Evolutionary conservation across 2,113 vertebrate species (phyloP), one percentile per base, ranked within the genome.

Genomic region (Lepus europaeus): DNA sequence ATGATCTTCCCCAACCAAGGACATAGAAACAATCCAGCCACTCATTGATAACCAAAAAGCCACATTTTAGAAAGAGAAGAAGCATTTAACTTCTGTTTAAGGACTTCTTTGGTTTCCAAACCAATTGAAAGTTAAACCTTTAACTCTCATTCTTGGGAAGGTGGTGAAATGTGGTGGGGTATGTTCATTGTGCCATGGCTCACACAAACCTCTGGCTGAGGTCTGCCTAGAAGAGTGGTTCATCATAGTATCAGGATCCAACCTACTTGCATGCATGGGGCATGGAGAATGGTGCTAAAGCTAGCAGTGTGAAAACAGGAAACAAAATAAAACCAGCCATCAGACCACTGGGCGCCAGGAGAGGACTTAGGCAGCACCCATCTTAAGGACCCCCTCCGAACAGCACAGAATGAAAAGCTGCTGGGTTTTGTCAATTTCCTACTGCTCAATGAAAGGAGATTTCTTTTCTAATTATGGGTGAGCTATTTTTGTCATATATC

Each of bases 401-500:
- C 33, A 66, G 72, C 69, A 66, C 6, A 14, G 45, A 9, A 12
- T 45, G 95, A 73, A 86, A 93, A 84, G 78, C 74, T 89, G 45
- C 45, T 89, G 89, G 90, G n/a, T 84, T 91, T 89, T 89, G 76
- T 82, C 70, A 87, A 27, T 91, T 82, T 91, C 94, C 90, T 76
- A 36, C 69, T 87, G 83, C 94, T 96, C 93, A 91, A 85, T 93
- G 95, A 95, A 95, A 90, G 89, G 87, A 93, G 39, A 93, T 96
- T 96, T 97, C 68, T 73, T 77, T 95, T 96, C 80, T 94, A 97
- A 97, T 96, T 94, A 95, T 66, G 84, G 87, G 76, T 49, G 73
- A 97, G 84, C 77, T 97, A 96, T 97, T 97, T 97, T 96, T 94
- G 91, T 96, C 89, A 81, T 85, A 85, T 84, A 78, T 73, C 56